Percentiles rank a stretch among this genome's conserved stretches.
phyloP scores from a whole-genome alignment of 2,888 invertebrate genomes.

The Vesta saturnalis region DNA sequence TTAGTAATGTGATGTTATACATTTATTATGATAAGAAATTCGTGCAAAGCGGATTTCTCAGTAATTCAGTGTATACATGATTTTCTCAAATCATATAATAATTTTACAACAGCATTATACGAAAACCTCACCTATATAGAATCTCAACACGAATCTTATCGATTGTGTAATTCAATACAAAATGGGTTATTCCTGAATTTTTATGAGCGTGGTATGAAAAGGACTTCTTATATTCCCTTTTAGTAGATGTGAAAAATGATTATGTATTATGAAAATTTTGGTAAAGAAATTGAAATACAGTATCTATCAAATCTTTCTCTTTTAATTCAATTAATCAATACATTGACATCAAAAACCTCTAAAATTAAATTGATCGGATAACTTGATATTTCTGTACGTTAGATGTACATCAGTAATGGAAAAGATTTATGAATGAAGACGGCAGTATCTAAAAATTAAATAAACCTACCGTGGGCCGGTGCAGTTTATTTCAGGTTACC shows the following conservation, averaged over 20 bases:
- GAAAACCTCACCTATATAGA: not conserved
- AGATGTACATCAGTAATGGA: too few species aligned
- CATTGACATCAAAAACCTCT: too few species aligned
- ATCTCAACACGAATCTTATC: slow-evolving; percentile 1
- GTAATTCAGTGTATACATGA: not conserved
- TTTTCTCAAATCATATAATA: not conserved
- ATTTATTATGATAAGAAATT: too few species aligned
- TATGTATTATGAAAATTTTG: not conserved
- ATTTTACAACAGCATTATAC: not conserved
- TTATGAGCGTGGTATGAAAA: not conserved
- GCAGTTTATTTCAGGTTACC: too few species aligned
- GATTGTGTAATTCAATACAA: not conserved
- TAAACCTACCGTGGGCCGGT: too few species aligned
- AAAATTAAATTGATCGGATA: too few species aligned
- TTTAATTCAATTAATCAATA: not conserved
- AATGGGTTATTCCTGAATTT: slow-evolving; percentile 1
- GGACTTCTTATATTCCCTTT: not conserved
- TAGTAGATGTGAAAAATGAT: slow-evolving; percentile 1
- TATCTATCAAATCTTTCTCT: not conserved
- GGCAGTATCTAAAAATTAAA: too few species aligned
- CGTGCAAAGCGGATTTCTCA: too few species aligned
- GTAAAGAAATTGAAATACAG: not conserved
- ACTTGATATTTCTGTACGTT: too few species aligned
- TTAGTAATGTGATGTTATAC: too few species aligned
- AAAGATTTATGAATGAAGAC: too few species aligned